Evolutionary conservation across 2,797 vertebrate genomes (phyloP).

Genomic region (Gymnoscopelus microlampas): DNA sequence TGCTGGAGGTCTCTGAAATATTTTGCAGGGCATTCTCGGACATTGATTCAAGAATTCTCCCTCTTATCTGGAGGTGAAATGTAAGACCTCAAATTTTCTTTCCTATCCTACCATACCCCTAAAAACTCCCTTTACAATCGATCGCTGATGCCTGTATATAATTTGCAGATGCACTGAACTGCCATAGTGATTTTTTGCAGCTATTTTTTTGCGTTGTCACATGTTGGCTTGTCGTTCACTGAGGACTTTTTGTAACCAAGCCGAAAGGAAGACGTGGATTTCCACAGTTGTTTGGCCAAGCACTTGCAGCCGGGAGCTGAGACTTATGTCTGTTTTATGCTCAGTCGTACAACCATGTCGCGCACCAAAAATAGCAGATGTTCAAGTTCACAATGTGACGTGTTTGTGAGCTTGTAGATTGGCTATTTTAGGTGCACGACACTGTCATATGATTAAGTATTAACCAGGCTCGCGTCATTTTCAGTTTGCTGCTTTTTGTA

Average conservation of each 20-base stretch:
- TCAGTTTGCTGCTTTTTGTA: constrained; percentile 1
- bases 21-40: background rate
- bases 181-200: background rate
- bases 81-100: background rate
- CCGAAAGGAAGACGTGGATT: background rate
- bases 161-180: constrained; percentile 8
- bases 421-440: too few relatives aligned
- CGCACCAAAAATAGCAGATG: too few relatives aligned
- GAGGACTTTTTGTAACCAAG: background rate
- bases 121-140: constrained; percentile 7
- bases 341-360: too few relatives aligned
- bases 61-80: constrained; percentile 10
- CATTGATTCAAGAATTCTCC: background rate
- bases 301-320: constrained; percentile 42
- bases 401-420: too few relatives aligned
- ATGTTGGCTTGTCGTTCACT: background rate
- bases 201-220: constrained; percentile 27
- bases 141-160: constrained; percentile 17
- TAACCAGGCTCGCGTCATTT: background rate
- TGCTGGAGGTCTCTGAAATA: constrained; percentile 15
- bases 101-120: background rate
- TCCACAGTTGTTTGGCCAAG: constrained; percentile 29
- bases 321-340: background rate
- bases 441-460: too few relatives aligned
- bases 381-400: too few relatives aligned